Evolutionary conservation across 1,140 invertebrate species (phyloP).

Genomic region (Trichomalopsis sarcophagae): DNA sequence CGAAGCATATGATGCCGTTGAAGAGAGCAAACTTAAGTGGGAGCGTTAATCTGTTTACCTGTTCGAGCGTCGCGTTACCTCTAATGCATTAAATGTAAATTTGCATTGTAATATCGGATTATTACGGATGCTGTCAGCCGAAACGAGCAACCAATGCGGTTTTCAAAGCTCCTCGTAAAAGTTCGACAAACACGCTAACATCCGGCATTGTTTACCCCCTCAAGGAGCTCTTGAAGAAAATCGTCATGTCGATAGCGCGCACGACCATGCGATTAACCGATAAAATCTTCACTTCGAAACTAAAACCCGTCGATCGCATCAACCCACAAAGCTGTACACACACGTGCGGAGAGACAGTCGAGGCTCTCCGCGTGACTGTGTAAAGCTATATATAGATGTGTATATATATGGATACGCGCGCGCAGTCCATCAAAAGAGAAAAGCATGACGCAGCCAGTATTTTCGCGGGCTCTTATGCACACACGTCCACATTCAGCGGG

Average conservation of each 20-base stretch:
- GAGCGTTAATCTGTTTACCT: no score
- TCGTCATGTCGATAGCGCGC: background rate
- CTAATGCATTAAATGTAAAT: no score
- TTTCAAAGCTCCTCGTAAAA: background rate
- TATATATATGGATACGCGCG: no score
- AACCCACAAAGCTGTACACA: background rate
- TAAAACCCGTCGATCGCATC: constrained; percentile 8
- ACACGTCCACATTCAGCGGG: background rate
- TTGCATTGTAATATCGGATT: no score
- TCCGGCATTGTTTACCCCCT: background rate
- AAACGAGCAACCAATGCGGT: background rate
- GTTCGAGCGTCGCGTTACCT: no score
- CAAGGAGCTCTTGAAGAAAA: background rate
- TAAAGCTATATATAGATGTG: no score
- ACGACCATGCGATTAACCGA: background rate
- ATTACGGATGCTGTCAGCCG: no score
- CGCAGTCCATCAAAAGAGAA: constrained; percentile 24
- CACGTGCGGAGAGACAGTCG: background rate
- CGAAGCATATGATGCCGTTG: background rate
- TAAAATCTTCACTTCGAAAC: background rate
- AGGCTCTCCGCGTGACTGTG: background rate
- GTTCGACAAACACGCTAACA: background rate
- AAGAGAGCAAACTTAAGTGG: background rate
- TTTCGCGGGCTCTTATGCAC: constrained; percentile 12
- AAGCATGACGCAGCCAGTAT: constrained; percentile 17